These are phyloP conservation scores for Chionis minor DNA, from an alignment of 2,113 vertebrate genomes.

Conservation along the genomic window DNA sequence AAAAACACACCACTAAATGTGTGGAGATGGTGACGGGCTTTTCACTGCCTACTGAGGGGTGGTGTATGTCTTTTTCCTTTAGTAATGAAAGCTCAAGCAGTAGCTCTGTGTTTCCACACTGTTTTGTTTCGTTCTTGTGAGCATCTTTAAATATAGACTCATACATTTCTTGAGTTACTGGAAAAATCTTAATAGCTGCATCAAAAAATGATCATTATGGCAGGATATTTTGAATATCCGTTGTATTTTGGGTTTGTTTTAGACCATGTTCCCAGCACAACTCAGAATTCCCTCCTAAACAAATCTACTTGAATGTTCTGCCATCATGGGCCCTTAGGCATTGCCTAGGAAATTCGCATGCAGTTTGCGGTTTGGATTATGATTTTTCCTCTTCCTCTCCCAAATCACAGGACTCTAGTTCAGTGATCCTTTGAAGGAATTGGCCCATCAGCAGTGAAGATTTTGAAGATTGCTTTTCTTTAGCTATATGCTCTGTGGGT, in stretches of 20 bases:
- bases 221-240: neutral
- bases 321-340: neutral
- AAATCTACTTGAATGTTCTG: neutral
- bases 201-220: neutral
- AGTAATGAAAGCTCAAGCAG: neutral
- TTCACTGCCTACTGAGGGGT: fast-evolving
- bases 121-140: neutral
- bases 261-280: neutral
- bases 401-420: neutral
- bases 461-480: neutral
- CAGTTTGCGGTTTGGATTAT: neutral
- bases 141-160: neutral
- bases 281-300: neutral
- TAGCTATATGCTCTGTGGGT: neutral
- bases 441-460: neutral
- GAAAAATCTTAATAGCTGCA: neutral
- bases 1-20: neutral
- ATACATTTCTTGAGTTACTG: neutral
- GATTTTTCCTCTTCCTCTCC: neutral
- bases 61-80: fast-evolving
- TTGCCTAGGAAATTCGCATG: neutral
- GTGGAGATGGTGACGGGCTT: neutral
- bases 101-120: neutral
- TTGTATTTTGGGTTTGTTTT: neutral
- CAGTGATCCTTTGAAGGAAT: neutral